These are phyloP conservation scores for Pollenia angustigena DNA, from an alignment of 2,888 invertebrate species.

Conservation along the genomic window DNA sequence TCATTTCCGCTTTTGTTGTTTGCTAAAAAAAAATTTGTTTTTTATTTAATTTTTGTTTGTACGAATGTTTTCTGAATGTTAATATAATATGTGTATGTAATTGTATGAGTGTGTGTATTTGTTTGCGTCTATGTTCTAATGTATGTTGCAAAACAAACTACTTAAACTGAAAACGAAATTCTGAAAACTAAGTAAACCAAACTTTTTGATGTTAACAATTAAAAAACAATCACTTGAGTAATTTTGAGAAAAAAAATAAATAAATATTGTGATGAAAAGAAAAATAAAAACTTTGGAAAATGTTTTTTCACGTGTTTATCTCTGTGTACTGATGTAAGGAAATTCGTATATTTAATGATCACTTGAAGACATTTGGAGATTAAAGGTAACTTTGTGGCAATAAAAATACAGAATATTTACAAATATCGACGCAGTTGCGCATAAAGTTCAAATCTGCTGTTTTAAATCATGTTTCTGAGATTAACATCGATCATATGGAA, in stretches of 20 bases:
- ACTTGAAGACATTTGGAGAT: slow-evolving; percentile 7
- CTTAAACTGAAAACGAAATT: slow-evolving; percentile 31
- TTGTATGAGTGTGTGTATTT: background rate
- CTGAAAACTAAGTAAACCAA: slow-evolving; percentile 41
- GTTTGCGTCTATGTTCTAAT: slow-evolving; percentile 14
- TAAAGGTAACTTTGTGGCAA: slow-evolving; percentile 7
- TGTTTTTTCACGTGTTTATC: background rate
- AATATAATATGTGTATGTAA: slow-evolving; percentile 15
- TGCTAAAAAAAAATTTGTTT: slow-evolving; percentile 47
- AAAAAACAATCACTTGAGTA: slow-evolving; percentile 70
- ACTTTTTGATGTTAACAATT: slow-evolving; percentile 71
- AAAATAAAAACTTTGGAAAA: slow-evolving; percentile 14
- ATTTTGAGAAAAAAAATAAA: slow-evolving; percentile 30
- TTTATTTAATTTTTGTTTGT: slow-evolving; percentile 19
- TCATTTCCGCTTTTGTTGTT: slow-evolving; percentile 71
- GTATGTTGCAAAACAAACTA: slow-evolving; percentile 51
- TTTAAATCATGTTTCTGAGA: too few species aligned
- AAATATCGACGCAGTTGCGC: background rate
- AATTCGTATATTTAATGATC: background rate
- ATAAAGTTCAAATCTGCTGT: too few species aligned
- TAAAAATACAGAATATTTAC: background rate
- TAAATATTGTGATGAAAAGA: slow-evolving; percentile 13
- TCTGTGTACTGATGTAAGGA: background rate
- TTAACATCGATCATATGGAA: too few species aligned
- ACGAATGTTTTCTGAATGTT: slow-evolving; percentile 49